Evolutionary conservation across 1,140 invertebrate genomes (phyloP), one percentile per base, ranked within the genome.

Genomic region (Drosophila nigromelanica): DNA sequence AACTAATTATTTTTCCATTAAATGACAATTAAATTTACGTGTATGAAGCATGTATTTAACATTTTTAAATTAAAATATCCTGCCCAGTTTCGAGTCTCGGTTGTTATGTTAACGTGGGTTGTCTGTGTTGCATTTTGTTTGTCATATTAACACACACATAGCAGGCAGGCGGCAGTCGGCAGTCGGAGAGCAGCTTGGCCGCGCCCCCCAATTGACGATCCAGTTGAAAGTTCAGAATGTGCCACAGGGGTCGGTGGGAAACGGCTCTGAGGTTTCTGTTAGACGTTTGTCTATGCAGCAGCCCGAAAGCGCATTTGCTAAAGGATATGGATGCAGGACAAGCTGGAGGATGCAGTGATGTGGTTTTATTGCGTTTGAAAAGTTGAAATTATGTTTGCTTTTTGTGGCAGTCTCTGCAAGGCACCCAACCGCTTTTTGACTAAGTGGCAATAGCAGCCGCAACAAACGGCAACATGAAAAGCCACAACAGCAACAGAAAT

Each of bases 381-480:
- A 78, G 79, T 78, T 74, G 71, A 82, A 83, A 83, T 82, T 83
- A 79, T 83, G 67, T 83, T 85, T 82, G 80, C 80, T 71, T 78
- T 81, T 58, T 78, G 78, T 72, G 79, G 77, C 78, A 80, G 70
- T 59, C 67, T 43, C 55, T 48, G 52, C 8, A n/a, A 45, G 24
- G 59, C 66, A 70, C 50, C 55, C 61, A 64, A 43, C 48, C 58
- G 73, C 69, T 73, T 80, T 78, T 76, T 80, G 72, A 71, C 73
- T 55, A 83, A 76, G 80, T 83, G 75, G 59, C 61, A 82, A 63
- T 56, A 48, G 47, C 56, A 73, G 55, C 15, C 56, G 61, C 51
- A 35, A 73, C 76, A 74, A 74, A 68, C 61, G 51, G 61, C 59
- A 80, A 58, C 43, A 63, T 45, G 56, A 55, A 51, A 18, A 54